These are phyloP conservation scores for Cygnus atratus DNA, from an alignment of 2,113 vertebrate species.

Conservation along the genomic window DNA sequence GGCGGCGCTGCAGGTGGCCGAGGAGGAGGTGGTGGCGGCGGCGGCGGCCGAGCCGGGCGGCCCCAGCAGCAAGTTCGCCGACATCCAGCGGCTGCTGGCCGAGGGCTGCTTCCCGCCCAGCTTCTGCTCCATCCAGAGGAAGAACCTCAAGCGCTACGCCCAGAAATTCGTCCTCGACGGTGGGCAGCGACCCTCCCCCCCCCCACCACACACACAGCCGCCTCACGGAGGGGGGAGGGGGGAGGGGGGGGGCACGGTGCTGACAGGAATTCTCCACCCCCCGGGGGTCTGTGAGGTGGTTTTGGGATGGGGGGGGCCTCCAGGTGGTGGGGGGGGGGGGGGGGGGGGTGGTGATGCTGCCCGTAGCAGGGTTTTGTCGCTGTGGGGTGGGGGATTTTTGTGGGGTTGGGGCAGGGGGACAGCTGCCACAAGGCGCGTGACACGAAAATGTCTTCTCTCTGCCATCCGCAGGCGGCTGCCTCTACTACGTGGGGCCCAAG, in stretches of 20 bases:
- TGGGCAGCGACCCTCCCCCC: neutral
- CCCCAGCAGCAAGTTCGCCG: constrained; percentile 80
- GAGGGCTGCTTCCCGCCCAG: constrained; percentile 85
- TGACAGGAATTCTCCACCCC: no score
- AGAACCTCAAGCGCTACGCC: constrained; percentile 87
- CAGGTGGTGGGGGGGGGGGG: no score
- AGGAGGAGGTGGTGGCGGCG: constrained; percentile 86
- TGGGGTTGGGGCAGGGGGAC: no score
- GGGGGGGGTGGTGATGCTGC: no score
- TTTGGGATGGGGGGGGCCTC: no score
- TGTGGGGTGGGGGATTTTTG: no score
- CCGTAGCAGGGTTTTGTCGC: no score
- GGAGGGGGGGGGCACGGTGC: neutral
- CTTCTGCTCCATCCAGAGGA: constrained; percentile 85
- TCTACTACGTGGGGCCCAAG: constrained; percentile 90
- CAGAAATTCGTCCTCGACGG: constrained; percentile 88
- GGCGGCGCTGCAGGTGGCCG: constrained; percentile 79
- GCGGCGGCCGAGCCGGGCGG: constrained; percentile 73
- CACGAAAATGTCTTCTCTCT: no score
- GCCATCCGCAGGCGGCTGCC: constrained; percentile 74
- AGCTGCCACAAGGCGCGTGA: no score
- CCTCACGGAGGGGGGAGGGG: neutral
- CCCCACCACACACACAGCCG: no score
- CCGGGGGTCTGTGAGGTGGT: no score
- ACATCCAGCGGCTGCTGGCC: constrained; percentile 86